Percentiles rank a stretch among this genome's conserved stretches.
Conservation (phyloP, 2,113 vertebrate species). For the Galbula dea region DNA sequence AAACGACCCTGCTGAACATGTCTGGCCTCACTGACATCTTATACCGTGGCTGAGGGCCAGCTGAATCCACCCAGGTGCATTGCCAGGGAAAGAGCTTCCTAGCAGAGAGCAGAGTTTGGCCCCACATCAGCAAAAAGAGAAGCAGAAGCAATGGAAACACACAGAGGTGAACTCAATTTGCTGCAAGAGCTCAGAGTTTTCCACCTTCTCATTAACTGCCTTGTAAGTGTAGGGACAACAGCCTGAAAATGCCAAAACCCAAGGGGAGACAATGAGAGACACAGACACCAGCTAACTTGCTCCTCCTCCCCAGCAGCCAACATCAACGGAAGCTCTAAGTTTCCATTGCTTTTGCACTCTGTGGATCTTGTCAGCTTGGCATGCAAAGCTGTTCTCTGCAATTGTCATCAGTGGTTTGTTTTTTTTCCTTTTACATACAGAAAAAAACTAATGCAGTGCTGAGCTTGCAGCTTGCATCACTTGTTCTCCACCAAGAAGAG, state of each 20-base stretch:
- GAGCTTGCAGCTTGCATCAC: background rate
- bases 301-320: background rate
- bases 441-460: background rate
- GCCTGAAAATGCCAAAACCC: background rate
- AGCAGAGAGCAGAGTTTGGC: background rate
- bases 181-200: background rate
- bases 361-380: background rate
- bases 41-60: background rate
- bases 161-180: background rate
- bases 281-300: background rate
- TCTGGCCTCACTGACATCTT: background rate
- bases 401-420: background rate
- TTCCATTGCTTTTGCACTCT: background rate
- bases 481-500: background rate
- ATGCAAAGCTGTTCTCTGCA: background rate
- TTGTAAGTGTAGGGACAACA: background rate
- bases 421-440: background rate
- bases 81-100: background rate
- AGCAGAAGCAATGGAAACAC: background rate
- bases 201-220: background rate
- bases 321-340: background rate
- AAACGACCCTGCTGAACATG: background rate
- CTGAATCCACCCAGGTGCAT: rapidly evolving
- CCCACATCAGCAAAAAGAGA: background rate
- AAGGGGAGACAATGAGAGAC: rapidly evolving